Conservation (phyloP, 1,140 invertebrate species). For the Bombus soroeensis region DNA sequence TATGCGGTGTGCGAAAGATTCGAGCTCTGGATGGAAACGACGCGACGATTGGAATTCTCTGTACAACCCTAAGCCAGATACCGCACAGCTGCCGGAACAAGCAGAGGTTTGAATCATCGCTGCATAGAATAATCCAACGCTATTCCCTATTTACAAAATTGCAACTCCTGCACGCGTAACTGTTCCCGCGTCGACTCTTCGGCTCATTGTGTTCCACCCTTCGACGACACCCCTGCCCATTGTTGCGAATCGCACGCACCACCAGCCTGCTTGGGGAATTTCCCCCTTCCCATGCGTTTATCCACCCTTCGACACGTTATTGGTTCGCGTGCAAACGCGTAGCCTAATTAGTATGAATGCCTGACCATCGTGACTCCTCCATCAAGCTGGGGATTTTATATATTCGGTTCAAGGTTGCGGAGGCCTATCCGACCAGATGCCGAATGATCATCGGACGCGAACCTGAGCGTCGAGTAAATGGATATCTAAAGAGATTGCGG, state of each 20-base stretch:
- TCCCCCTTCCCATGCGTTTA: conserved; percentile 3
- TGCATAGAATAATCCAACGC: conserved; percentile 54
- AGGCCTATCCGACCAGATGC: not conserved
- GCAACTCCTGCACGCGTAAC: conserved; percentile 42
- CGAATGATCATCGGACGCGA: not conserved
- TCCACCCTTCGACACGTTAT: conserved; percentile 53
- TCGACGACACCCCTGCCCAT: conserved; percentile 52
- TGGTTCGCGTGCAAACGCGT: conserved; percentile 47
- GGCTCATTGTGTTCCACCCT: conserved; percentile 48
- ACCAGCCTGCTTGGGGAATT: conserved; percentile 37
- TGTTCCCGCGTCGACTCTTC: conserved; percentile 40
- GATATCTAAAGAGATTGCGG: not conserved
- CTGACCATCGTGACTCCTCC: conserved; percentile 8
- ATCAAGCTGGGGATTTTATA: conserved; percentile 2
- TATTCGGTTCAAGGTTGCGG: conserved; percentile 43
- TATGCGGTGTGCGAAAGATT: not conserved
- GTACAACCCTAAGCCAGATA: not conserved
- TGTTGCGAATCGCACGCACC: conserved; percentile 40
- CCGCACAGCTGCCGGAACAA: conserved; percentile 51
- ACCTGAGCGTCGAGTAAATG: not conserved
- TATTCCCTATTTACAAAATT: conserved; percentile 69
- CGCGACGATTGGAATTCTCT: not conserved
- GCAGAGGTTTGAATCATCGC: conserved; percentile 62
- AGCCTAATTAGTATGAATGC: conserved; percentile 61
- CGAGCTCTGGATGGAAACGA: not conserved